Evolutionary conservation across 2,888 invertebrate species (phyloP).

Genomic region (Tigriopus californicus): DNA sequence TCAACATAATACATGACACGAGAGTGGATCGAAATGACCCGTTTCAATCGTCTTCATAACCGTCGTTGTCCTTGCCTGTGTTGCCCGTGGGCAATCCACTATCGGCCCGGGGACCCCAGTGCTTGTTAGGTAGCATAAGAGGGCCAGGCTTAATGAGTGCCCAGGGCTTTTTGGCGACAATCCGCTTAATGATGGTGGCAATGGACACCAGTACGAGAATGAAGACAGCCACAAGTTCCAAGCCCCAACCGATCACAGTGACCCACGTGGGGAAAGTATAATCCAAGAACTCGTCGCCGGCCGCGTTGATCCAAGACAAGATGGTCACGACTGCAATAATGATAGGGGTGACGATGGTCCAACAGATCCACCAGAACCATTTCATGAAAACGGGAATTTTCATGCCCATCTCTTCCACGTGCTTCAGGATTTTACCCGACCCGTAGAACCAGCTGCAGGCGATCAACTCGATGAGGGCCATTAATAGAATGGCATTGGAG

Average conservation of each 20-base stretch:
- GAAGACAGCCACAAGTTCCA: background rate
- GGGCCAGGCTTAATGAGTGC: conserved; percentile 1
- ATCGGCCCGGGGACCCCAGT: background rate
- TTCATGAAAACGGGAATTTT: conserved; percentile 38
- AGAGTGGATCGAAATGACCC: no score
- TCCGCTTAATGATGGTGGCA: background rate
- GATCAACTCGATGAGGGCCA: conserved; percentile 45
- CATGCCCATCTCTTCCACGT: conserved; percentile 25
- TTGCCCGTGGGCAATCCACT: background rate
- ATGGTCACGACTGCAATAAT: conserved; percentile 38
- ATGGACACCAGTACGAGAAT: background rate
- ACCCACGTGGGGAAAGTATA: background rate
- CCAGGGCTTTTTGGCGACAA: background rate
- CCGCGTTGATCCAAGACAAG: background rate
- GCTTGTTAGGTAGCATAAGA: background rate
- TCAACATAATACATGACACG: no score
- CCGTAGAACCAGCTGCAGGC: conserved; percentile 47
- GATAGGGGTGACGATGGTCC: conserved; percentile 48
- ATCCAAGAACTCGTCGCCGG: background rate
- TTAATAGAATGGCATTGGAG: conserved; percentile 50
- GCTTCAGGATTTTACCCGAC: background rate
- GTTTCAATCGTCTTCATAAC: no score
- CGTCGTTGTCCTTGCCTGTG: no score
- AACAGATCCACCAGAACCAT: conserved; percentile 50
- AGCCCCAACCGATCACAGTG: background rate